Base-by-base conservation (phyloP, 2,113 vertebrate genomes). In the Thunnus maccoyii region DNA sequence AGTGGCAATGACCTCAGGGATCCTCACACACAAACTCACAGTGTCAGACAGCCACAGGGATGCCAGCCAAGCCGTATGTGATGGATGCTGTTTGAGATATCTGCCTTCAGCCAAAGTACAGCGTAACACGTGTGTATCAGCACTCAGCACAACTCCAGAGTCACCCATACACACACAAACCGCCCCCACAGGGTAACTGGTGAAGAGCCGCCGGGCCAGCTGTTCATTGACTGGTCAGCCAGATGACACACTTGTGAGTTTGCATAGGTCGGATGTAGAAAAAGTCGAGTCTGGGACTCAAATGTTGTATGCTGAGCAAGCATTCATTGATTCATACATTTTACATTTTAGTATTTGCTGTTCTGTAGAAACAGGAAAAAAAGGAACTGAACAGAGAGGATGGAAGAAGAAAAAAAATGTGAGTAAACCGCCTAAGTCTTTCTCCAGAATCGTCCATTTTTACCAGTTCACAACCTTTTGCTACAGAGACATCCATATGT, bases 401-500 rank as follows among this genome's bases (percentile, higher is more conserved):
- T 8, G 18, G 16, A 54, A 2, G 36, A 46, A 18, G 51, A 27
- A 5, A 30, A 17, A 75, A 32, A 22, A 22, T 7, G 41, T n/a
- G 46, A 17, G 4, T 50, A 8, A 7, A 30, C 30, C 4, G 46
- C 15, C 1, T 5, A 64, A 25, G 44, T 41, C 63, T 22, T 55
- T 32, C 51, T 27, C 44, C 44, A 52, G 15, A 51, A 17, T 5
- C 18, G 22, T 48, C 3, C 47, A 17, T 18, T 56, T 14, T 44
- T 46, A 8, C 1, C 3, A 56, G 32, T 41, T 72, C 52, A 32
- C 30, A 56, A 57, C 8, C 20, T 2, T 55, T 69, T 72, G 15
- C 67, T 47, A 32, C 51, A 69, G 48, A 54, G 22, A 30, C 16
- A 4, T 5, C 72, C 74, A 67, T 72, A 85, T 76, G 80, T 9